Percentiles rank a stretch among this genome's conserved stretches.
These are phyloP conservation scores for Ferrisia virgata DNA, from an alignment of 2,888 invertebrate genomes.

Conservation along the genomic window DNA sequence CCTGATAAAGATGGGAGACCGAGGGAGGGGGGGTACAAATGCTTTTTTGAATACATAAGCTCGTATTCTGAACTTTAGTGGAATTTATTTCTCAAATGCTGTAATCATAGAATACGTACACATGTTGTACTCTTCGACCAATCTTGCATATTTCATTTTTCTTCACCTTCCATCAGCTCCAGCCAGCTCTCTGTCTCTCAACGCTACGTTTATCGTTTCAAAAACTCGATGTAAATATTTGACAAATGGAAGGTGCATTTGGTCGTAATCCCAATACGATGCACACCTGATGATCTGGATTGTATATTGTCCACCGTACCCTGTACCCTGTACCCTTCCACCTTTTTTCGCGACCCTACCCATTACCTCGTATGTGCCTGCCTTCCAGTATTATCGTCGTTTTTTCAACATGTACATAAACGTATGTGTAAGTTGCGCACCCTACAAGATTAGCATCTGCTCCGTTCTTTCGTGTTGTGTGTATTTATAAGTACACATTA, in stretches of 20 bases:
- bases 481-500: background rate
- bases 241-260: constrained; percentile 10
- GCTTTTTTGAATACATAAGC: background rate
- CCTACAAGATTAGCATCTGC: background rate
- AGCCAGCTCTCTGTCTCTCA: background rate
- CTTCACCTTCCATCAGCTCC: background rate
- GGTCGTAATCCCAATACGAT: background rate
- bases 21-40: no score
- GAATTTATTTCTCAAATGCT: background rate
- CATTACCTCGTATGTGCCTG: background rate
- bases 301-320: background rate
- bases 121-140: background rate
- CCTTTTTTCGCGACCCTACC: background rate
- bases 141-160: background rate
- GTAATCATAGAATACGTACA: background rate
- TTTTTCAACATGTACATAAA: background rate
- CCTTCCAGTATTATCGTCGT: background rate
- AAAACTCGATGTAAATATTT: background rate
- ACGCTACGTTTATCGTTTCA: background rate
- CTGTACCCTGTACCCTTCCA: background rate
- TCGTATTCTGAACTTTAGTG: background rate
- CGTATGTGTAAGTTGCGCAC: background rate
- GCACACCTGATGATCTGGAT: constrained; percentile 5
- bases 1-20: background rate
- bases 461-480: background rate